Evolutionary conservation across 2,888 invertebrate species (phyloP).

Genomic region (Pinctada fucata): DNA sequence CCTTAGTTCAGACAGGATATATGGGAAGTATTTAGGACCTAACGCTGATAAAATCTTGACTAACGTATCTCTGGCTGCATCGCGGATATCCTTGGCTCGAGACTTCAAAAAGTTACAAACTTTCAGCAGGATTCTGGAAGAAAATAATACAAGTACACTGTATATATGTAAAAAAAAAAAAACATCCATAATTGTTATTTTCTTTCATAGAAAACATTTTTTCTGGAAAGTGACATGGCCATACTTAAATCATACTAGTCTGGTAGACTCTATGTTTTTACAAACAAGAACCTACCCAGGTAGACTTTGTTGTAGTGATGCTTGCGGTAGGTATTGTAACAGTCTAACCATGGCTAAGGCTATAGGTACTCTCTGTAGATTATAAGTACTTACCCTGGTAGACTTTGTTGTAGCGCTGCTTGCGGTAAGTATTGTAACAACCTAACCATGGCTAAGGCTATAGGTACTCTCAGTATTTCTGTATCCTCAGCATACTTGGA

Average conservation of each 20-base stretch:
- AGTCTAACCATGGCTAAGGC: conserved; percentile 94
- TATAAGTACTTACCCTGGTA: conserved; percentile 84
- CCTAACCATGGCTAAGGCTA: conserved; percentile 94
- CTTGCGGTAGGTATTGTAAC: conserved; percentile 89
- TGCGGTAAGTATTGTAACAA: conserved; percentile 91
- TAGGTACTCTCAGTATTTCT: conserved; percentile 92
- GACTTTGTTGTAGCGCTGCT: conserved; percentile 84
- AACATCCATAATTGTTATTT: too few relatives aligned
- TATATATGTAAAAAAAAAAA: too few relatives aligned
- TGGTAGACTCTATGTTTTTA: too few relatives aligned
- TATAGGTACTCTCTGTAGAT: conserved; percentile 87
- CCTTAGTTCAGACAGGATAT: conserved; percentile 88
- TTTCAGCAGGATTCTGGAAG: conserved; percentile 79
- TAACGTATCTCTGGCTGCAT: conserved; percentile 92
- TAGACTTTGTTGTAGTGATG: conserved; percentile 85
- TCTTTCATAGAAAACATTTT: too few relatives aligned
- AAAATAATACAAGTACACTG: background rate
- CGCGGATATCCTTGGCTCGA: conserved; percentile 89
- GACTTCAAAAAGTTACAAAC: conserved; percentile 94
- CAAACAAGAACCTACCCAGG: conserved; percentile 83
- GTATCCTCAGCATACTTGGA: conserved; percentile 80
- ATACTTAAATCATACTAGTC: too few relatives aligned
- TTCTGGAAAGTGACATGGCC: too few relatives aligned
- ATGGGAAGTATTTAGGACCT: conserved; percentile 88
- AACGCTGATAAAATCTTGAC: conserved; percentile 91